These are phyloP conservation scores for Podargus strigoides DNA, from an alignment of 2,797 vertebrate species.

Conservation along the genomic window DNA sequence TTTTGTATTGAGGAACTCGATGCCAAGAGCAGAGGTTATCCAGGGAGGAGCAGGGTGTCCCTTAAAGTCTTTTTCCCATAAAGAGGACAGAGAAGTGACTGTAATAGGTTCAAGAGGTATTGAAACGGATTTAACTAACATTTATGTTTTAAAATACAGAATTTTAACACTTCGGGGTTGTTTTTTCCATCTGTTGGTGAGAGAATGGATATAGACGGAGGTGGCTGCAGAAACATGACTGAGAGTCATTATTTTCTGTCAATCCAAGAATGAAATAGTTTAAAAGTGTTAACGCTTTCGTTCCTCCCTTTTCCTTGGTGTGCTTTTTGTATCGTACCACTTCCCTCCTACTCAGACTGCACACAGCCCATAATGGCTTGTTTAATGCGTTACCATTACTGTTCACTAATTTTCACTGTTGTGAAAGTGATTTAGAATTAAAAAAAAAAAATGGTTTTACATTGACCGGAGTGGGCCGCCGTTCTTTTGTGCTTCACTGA, in stretches of 20 bases:
- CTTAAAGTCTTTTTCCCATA: neutral
- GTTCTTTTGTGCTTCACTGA: neutral
- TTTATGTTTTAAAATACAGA: neutral
- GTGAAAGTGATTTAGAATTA: constrained; percentile 78
- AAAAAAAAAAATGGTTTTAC: constrained; percentile 72
- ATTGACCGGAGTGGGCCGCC: constrained; percentile 16
- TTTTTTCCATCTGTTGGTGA: neutral
- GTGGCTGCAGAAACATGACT: neutral
- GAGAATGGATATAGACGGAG: neutral
- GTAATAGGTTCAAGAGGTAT: neutral
- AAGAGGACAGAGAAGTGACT: neutral
- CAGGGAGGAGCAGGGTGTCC: neutral
- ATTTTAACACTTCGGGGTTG: neutral
- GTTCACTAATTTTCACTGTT: constrained; percentile 78
- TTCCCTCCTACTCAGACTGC: neutral
- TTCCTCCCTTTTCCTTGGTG: neutral
- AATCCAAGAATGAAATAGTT: neutral
- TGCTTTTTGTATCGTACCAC: constrained; percentile 37
- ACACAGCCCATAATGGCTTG: neutral
- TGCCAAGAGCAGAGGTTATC: neutral
- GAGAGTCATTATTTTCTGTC: neutral
- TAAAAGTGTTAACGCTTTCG: neutral
- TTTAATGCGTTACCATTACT: constrained; percentile 43
- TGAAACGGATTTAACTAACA: neutral
- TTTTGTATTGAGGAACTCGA: neutral